phyloP scores from a whole-genome alignment of 2,888 invertebrate species.

The Lasioglossum villosulum region DNA sequence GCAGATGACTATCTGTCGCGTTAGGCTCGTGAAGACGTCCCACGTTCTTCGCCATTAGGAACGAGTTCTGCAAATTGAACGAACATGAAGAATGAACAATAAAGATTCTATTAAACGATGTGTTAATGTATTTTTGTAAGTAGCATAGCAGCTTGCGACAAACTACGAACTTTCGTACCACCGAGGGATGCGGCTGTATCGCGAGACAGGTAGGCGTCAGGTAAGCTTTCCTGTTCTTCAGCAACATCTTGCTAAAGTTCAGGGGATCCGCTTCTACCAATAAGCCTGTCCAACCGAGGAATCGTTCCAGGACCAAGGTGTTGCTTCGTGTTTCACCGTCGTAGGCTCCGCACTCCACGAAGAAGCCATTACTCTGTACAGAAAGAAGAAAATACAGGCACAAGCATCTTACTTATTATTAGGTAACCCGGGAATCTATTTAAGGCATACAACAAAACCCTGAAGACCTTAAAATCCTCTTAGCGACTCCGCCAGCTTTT shows the following conservation, averaged over 20 bases:
- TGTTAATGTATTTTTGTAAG: no score
- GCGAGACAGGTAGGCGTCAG: conserved; percentile 85
- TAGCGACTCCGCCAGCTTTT: not conserved
- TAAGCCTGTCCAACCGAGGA: conserved; percentile 85
- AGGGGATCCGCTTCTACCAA: conserved; percentile 86
- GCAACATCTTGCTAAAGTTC: conserved; percentile 83
- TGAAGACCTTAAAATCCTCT: not conserved
- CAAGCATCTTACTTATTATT: no score
- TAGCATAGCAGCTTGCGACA: not conserved
- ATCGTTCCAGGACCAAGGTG: conserved; percentile 85
- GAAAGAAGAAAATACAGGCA: not conserved
- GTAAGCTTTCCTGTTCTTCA: conserved; percentile 84
- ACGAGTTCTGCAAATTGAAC: conserved; percentile 78
- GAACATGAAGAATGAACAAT: not conserved
- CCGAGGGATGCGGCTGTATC: conserved; percentile 80
- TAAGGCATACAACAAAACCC: not conserved
- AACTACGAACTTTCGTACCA: conserved; percentile 73
- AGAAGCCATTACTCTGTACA: conserved; percentile 84
- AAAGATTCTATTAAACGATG: not conserved
- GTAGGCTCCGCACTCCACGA: conserved; percentile 86
- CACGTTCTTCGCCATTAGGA: conserved; percentile 83
- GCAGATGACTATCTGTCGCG: conserved; percentile 32
- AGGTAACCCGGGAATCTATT: not conserved
- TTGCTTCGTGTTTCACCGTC: conserved; percentile 86
- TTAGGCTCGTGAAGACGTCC: conserved; percentile 81